A percentile compares a stretch with the other conserved stretches of the same genome.
These are phyloP conservation scores for Lindbergichthys nudifrons DNA, from an alignment of 2,797 vertebrate species.

Conservation along the genomic window DNA sequence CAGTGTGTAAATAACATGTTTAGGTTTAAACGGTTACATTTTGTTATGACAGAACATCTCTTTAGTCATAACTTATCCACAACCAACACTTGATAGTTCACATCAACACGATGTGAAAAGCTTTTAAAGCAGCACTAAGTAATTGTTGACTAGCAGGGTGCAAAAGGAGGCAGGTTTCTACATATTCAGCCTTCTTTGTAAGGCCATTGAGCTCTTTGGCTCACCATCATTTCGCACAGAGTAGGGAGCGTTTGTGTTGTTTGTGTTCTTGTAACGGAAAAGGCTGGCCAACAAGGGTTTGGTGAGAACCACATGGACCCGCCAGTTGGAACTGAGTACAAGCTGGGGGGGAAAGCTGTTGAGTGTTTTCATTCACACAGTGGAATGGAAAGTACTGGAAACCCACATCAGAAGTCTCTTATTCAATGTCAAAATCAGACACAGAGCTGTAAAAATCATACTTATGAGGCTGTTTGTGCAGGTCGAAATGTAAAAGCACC, in stretches of 20 bases:
- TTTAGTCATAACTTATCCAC: not conserved
- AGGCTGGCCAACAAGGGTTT: not conserved
- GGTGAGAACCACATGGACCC: conserved; percentile 28
- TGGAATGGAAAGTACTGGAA: conserved; percentile 3
- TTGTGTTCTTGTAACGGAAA: conserved; percentile 14
- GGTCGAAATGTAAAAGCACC: not conserved
- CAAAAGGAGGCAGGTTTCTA: not conserved
- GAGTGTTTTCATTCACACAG: conserved; percentile 25
- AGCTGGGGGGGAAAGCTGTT: conserved; percentile 4
- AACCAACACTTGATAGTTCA: not conserved
- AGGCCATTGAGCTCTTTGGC: conserved; percentile 22
- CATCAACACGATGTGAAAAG: not conserved
- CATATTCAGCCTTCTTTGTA: conserved; percentile 13
- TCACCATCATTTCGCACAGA: not conserved
- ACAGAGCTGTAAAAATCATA: not conserved
- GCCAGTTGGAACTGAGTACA: conserved; percentile 27
- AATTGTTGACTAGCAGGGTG: not conserved
- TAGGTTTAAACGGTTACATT: not conserved
- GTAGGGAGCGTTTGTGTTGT: conserved; percentile 9
- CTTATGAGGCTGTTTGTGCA: not conserved
- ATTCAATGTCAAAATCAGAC: conserved; percentile 29
- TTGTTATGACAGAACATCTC: not conserved
- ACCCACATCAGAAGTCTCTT: conserved; percentile 20
- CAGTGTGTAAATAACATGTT: not conserved
- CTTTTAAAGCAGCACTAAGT: conserved; percentile 1